These are phyloP conservation scores for Pelobates cultripes DNA, from an alignment of 2,797 vertebrate genomes.

Conservation along the genomic window DNA sequence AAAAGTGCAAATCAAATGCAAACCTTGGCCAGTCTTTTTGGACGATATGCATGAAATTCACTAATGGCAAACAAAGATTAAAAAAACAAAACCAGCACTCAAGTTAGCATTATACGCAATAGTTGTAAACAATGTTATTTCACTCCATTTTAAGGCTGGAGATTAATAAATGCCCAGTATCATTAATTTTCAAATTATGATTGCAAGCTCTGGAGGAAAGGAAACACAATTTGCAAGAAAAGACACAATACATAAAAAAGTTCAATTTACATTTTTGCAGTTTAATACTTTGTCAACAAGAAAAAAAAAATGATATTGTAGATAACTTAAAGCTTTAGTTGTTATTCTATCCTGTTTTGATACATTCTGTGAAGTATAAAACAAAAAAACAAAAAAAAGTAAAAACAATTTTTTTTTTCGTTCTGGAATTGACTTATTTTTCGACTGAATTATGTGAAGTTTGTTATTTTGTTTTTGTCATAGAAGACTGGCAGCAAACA, in stretches of 20 bases:
- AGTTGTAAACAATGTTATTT: not conserved
- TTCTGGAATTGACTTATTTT: too few relatives aligned
- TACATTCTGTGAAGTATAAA: conserved; percentile 40
- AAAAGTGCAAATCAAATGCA: not conserved
- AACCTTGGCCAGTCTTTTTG: not conserved
- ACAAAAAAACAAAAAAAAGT: conserved; percentile 21
- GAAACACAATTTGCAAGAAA: not conserved
- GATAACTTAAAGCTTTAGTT: conserved; percentile 45
- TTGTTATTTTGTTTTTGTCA: not conserved
- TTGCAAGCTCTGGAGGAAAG: not conserved
- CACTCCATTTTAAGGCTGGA: not conserved
- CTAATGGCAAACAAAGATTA: not conserved
- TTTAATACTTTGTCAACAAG: conserved; percentile 45
- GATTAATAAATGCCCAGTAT: not conserved
- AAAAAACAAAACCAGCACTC: not conserved
- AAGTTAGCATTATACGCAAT: not conserved
- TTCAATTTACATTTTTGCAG: conserved; percentile 30
- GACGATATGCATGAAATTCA: not conserved
- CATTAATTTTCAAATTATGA: not conserved
- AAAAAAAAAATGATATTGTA: conserved; percentile 25
- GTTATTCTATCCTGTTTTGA: conserved; percentile 3
- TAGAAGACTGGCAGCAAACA: not conserved
- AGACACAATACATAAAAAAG: not conserved
- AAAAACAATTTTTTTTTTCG: not conserved
- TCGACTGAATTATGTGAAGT: not conserved